A percentile compares a stretch with the other conserved stretches of the same genome.
phyloP scores from a whole-genome alignment of 2,113 vertebrate species.

The Tragelaphus imberbis region DNA sequence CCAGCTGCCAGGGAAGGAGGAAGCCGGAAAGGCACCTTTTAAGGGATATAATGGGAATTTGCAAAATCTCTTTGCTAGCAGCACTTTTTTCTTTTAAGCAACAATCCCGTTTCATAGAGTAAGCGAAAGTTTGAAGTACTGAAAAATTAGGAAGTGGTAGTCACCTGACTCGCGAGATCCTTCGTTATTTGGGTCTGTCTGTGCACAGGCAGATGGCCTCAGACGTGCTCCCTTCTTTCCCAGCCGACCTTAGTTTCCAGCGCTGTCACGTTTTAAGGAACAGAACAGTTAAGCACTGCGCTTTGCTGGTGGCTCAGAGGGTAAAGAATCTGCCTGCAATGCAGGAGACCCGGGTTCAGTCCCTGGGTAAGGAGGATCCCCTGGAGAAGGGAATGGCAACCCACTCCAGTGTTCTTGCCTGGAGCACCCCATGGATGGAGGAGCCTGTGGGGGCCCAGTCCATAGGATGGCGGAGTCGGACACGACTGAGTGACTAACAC shows the following conservation, averaged over 20 bases:
- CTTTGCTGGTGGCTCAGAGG: background rate
- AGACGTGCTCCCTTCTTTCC: background rate
- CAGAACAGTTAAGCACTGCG: background rate
- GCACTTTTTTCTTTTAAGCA: background rate
- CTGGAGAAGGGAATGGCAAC: background rate
- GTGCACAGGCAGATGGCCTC: background rate
- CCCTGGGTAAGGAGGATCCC: background rate
- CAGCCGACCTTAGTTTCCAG: background rate
- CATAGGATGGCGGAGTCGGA: background rate
- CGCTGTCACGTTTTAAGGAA: background rate
- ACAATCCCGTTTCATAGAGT: background rate
- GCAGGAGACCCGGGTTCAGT: background rate
- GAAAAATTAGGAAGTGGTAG: background rate
- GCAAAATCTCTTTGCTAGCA: background rate
- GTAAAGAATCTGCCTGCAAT: background rate
- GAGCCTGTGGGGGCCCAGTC: background rate
- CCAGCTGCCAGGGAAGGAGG: background rate
- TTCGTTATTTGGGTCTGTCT: background rate
- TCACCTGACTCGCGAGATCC: background rate
- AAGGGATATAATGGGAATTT: background rate
- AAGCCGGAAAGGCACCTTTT: background rate
- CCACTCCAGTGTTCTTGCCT: background rate
- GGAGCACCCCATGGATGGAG: background rate
- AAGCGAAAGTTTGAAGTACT: background rate
- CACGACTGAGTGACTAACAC: background rate